Evolutionary conservation across 2,888 invertebrate species (phyloP).

Genomic region (Eurois occulta): DNA sequence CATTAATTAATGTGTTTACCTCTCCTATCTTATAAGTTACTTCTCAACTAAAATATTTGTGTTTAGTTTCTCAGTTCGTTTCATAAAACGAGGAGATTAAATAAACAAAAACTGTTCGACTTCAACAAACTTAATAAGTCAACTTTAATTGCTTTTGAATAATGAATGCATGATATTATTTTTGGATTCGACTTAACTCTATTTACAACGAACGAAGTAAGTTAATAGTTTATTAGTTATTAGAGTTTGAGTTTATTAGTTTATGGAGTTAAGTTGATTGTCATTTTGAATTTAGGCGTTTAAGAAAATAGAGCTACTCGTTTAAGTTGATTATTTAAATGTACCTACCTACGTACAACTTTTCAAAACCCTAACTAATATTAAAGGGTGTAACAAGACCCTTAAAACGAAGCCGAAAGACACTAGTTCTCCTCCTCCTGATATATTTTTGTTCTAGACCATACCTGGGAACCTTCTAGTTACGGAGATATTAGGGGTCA

Average conservation of each 20-base stretch:
- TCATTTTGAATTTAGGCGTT: constrained; percentile 16
- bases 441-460: no score
- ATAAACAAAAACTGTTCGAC: constrained; percentile 35
- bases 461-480: no score
- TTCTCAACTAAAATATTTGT: background rate
- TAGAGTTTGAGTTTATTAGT: constrained; percentile 25
- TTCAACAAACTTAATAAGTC: constrained; percentile 42
- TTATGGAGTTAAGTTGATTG: constrained; percentile 26
- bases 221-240: constrained; percentile 25
- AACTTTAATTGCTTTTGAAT: constrained; percentile 52
- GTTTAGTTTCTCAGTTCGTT: constrained; percentile 12
- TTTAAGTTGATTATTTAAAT: background rate
- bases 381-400: no score
- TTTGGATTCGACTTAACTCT: constrained; percentile 13
- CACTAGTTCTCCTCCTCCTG: no score
- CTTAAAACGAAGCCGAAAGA: no score
- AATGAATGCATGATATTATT: constrained; percentile 43
- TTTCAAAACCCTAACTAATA: background rate
- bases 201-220: constrained; percentile 16
- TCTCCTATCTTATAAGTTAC: background rate
- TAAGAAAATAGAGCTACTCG: background rate
- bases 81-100: constrained; percentile 6
- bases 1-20: background rate
- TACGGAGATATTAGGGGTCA: no score
- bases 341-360: background rate